A percentile compares a stretch with the other conserved stretches of the same genome.
phyloP scores from a whole-genome alignment of 2,113 vertebrate genomes.

The Pan troglodytes region NHGRI_mPanTro3-v2.1_pri NC_086016.1:41929501-41930000 shows the following conservation, averaged over 20 bases:
- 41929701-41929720: not conserved
- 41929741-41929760: not conserved
- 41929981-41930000: not conserved
- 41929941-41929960: not conserved
- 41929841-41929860: not conserved
- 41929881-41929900: not conserved
- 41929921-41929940: not conserved
- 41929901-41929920: not conserved
- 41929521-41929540: too few species aligned
- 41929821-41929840: not conserved
- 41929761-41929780: not conserved
- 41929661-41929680: too few species aligned
- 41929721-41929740: fast-evolving
- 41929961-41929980: not conserved
- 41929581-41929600: too few species aligned
- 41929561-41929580: too few species aligned
- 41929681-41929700: too few species aligned
- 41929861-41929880: not conserved
- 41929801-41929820: not conserved
- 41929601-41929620: too few species aligned
- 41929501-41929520: too few species aligned
- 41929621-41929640: too few species aligned
- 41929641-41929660: too few species aligned
- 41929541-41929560: too few species aligned
- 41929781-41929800: not conserved